phyloP scores from a whole-genome alignment of 35 echinoderm and acorn worm species.

The Strongylocentrotus purpuratus region DNA sequence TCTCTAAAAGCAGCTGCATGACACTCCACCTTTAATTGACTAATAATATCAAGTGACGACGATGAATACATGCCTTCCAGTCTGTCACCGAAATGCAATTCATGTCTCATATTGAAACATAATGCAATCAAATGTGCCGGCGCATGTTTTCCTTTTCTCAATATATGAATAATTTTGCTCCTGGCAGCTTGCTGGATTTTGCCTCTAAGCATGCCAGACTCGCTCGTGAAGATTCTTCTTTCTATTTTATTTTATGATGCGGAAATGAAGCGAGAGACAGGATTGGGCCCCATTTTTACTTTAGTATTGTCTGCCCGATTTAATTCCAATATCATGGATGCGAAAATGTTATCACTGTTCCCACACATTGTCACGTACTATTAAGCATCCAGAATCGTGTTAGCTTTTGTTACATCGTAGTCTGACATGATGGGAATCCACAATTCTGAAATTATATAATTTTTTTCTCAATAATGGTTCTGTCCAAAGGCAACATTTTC shows the following conservation, averaged over 20 bases:
- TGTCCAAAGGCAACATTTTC: too few species aligned
- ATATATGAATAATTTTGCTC: neutral
- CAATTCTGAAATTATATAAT: too few species aligned
- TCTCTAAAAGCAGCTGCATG: too few species aligned
- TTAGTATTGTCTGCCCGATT: neutral
- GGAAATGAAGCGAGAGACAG: neutral
- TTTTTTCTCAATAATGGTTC: too few species aligned
- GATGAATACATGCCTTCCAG: neutral
- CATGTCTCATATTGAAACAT: neutral
- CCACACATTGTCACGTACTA: neutral
- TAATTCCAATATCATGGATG: neutral
- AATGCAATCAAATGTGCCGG: slow-evolving; percentile 1
- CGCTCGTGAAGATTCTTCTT: neutral
- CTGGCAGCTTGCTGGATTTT: neutral
- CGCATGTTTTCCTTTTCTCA: neutral
- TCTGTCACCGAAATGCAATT: neutral
- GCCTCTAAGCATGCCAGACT: neutral
- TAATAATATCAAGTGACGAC: neutral
- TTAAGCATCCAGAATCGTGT: neutral
- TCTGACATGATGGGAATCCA: too few species aligned
- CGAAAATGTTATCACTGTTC: neutral
- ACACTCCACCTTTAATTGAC: neutral
- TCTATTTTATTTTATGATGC: neutral
- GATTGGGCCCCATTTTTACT: neutral
- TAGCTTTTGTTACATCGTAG: too few species aligned